A percentile compares a stretch with the other conserved stretches of the same genome.
Conservation (phyloP, 2,888 invertebrate genomes). For the Agonopterix subpropinquella region DNA sequence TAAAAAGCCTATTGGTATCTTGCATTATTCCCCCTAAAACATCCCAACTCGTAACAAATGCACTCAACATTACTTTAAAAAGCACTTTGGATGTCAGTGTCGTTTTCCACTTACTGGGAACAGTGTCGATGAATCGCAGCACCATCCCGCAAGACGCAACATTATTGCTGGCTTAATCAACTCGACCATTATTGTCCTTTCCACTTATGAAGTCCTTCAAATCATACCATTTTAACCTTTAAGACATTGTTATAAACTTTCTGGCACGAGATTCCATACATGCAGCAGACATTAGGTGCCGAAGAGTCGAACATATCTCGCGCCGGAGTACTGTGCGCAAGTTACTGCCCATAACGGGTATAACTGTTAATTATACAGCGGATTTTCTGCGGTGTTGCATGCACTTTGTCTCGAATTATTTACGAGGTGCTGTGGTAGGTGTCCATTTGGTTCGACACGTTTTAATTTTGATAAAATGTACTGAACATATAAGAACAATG, state of each 20-base stretch:
- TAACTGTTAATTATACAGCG: slow-evolving; percentile 67
- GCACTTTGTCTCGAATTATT: slow-evolving; percentile 51
- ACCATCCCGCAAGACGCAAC: slow-evolving; percentile 27
- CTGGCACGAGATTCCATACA: too few species aligned
- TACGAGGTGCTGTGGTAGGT: slow-evolving; percentile 34
- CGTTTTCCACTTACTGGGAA: not conserved
- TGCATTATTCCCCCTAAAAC: slow-evolving; percentile 21
- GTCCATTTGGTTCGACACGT: slow-evolving; percentile 21
- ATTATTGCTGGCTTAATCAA: slow-evolving; percentile 49
- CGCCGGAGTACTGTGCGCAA: slow-evolving; percentile 40
- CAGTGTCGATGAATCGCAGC: not conserved
- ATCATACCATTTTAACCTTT: not conserved
- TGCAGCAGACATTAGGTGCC: slow-evolving; percentile 46
- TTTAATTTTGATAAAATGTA: not conserved
- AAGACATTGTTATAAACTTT: too few species aligned
- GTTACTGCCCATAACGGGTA: slow-evolving; percentile 59
- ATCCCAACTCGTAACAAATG: slow-evolving; percentile 8
- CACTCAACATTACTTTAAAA: too few species aligned
- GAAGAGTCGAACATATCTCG: slow-evolving; percentile 27
- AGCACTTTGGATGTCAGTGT: slow-evolving; percentile 3
- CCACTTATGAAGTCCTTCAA: not conserved
- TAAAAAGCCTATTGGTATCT: slow-evolving; percentile 17
- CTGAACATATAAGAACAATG: too few species aligned
- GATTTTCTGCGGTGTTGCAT: slow-evolving; percentile 43
- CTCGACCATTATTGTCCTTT: slow-evolving; percentile 13